These are phyloP conservation scores for Holothuria leucospilota DNA, from an alignment of 53 echinoderm and acorn worm genomes.

Conservation along the genomic window DNA sequence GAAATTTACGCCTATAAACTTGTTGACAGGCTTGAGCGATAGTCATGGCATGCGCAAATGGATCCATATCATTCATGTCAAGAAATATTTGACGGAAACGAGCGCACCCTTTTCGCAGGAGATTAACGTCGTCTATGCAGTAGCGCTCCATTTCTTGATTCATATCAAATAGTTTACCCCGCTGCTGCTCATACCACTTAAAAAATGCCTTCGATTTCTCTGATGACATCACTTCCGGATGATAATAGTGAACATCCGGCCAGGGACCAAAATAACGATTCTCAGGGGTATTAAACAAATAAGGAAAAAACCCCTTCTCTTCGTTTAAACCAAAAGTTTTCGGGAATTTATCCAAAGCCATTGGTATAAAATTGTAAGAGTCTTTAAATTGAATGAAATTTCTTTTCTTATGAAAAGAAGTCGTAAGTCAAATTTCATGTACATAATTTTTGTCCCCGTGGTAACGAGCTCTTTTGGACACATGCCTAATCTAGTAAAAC, in stretches of 20 bases:
- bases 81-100: neutral
- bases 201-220: neutral
- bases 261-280: neutral
- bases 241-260: slow-evolving; percentile 15
- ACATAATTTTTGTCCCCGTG: slow-evolving; percentile 15
- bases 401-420: neutral
- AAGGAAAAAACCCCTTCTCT: slow-evolving; percentile 33
- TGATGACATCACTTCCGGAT: slow-evolving; percentile 14
- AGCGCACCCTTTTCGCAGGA: neutral
- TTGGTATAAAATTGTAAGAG: slow-evolving; percentile 37
- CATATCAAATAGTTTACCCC: neutral
- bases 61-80: neutral
- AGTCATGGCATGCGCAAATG: neutral
- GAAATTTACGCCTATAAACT: slow-evolving; percentile 61
- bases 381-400: slow-evolving; percentile 37
- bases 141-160: neutral
- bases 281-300: slow-evolving; percentile 38
- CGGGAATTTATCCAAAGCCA: slow-evolving; percentile 19
- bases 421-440: slow-evolving; percentile 1
- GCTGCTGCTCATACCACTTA: neutral
- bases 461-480: neutral
- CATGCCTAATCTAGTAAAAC: neutral
- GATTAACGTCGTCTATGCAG: neutral
- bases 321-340: slow-evolving; percentile 29
- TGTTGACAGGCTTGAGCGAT: slow-evolving; percentile 72